Conservation (phyloP, 2,797 vertebrate genomes). For the Sparidentex hasta region DNA sequence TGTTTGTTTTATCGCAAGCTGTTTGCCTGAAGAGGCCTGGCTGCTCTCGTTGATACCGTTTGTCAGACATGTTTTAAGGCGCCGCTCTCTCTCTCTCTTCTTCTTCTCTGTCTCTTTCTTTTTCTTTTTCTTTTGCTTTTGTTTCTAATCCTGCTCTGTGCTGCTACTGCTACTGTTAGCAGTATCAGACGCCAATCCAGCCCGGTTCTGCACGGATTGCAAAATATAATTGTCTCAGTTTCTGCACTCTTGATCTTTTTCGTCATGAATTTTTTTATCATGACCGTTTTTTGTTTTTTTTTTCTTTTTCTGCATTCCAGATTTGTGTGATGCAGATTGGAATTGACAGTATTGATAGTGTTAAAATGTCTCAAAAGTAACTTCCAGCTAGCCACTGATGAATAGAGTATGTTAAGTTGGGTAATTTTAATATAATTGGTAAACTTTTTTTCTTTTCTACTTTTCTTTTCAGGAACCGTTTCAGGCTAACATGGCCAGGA, state of each 20-base stretch:
- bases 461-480: slow-evolving; percentile 86
- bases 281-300: slow-evolving; percentile 48
- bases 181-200: slow-evolving; percentile 64
- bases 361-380: slow-evolving; percentile 63
- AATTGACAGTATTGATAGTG: slow-evolving; percentile 60
- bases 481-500: slow-evolving; percentile 87
- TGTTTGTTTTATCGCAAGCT: slow-evolving; percentile 73
- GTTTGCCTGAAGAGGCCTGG: slow-evolving; percentile 74
- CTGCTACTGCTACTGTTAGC: slow-evolving; percentile 56
- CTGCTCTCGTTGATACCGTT: slow-evolving; percentile 73
- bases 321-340: slow-evolving; percentile 74
- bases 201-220: slow-evolving; percentile 60
- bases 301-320: slow-evolving; percentile 68
- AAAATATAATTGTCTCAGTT: slow-evolving; percentile 46
- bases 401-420: slow-evolving; percentile 80
- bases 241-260: slow-evolving; percentile 46
- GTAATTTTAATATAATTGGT: slow-evolving; percentile 84
- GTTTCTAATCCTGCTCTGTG: slow-evolving; percentile 70
- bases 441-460: slow-evolving; percentile 87
- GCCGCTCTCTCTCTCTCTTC: slow-evolving; percentile 23
- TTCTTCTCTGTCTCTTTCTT: no score
- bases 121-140: slow-evolving; percentile 53
- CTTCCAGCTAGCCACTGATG: slow-evolving; percentile 71
- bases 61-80: slow-evolving; percentile 76
- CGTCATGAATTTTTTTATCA: slow-evolving; percentile 60